phyloP scores from a whole-genome alignment of 2,888 invertebrate genomes.

The Acrocera orbiculus region DNA sequence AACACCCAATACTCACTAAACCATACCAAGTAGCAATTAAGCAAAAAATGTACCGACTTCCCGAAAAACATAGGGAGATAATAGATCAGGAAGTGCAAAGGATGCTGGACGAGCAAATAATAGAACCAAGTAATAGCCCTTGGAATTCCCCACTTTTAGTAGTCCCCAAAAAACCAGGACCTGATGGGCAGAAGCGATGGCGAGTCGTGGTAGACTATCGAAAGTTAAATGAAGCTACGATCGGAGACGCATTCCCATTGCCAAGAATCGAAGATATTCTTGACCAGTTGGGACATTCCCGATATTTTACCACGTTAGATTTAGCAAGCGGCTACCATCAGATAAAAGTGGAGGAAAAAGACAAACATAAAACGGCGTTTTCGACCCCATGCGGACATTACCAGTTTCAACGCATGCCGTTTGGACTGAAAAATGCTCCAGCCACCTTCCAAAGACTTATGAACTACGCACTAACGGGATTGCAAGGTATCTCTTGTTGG shows the following conservation, averaged over 20 bases:
- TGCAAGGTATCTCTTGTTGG: too few relatives aligned
- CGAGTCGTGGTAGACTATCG: constrained; percentile 14
- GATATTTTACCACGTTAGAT: not conserved
- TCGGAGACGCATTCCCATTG: constrained; percentile 7
- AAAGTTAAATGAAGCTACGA: constrained; percentile 13
- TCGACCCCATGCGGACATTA: too few relatives aligned
- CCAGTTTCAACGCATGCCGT: too few relatives aligned
- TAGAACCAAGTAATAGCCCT: constrained; percentile 4
- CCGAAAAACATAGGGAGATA: constrained; percentile 1
- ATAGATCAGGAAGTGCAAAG: not conserved
- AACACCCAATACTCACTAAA: too few relatives aligned
- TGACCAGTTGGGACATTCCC: not conserved
- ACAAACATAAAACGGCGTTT: too few relatives aligned
- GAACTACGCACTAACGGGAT: too few relatives aligned
- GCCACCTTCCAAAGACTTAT: too few relatives aligned
- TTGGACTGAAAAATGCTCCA: too few relatives aligned
- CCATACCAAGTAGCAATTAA: not conserved
- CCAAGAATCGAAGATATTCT: too few relatives aligned
- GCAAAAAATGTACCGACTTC: constrained; percentile 1
- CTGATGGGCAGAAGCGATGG: constrained; percentile 15
- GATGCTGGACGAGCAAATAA: not conserved
- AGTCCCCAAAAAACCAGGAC: constrained; percentile 14
- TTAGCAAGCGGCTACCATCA: too few relatives aligned
- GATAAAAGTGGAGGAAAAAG: too few relatives aligned
- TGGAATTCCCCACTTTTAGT: constrained; percentile 14